Evolutionary conservation across 1,140 invertebrate species (phyloP), one percentile per base, ranked within the genome.

Genomic region (Antheraea pernyi): DNA sequence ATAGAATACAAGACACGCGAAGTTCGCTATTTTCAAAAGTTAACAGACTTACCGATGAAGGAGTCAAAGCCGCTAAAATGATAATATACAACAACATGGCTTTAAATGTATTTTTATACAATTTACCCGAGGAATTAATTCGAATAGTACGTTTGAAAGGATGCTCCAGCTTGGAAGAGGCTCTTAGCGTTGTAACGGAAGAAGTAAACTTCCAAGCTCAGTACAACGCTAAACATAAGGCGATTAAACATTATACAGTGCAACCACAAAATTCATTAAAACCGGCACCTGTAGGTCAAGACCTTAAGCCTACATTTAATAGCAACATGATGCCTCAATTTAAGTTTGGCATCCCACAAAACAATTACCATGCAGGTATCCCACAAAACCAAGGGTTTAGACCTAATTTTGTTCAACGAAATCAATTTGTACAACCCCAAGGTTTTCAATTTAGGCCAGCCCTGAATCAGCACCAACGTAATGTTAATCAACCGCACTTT

Each of bases 31-130:
- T 68, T 36, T 58, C 65, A 2, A 67, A 67, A 37, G 65, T 67
- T 13, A 67, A 66, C 7, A 19, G 9, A 64, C 19, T 60, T 22
- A 19, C 19, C 19, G 59, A 60, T 30, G 59, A 60, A 11, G 22
- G 59, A 19, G 8, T 60, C 6, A 19, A 30, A 22, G 22, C n/a
- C 4, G 13, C 22, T n/a, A 64, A 64, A 64, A 39, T 64, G 37
- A 64, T 64, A 30, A 64, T 64, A 36, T 64, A 64, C 8, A 39
- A 64, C n/a, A 64, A 64, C 36, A 64, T n/a, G 62, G 19, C 59
- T 60, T 22, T 60, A 30, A 60, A 60, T 60, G 19, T 60, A 30
- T 60, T 60, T 60, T 60, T 60, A 60, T 60, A 60, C 7, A 60
- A 60, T 13, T 8, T 60, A 60, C 59, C 59, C 8, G 59, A 60